Conservation (phyloP, 1,140 invertebrate species). For the Drosophila funebris region DNA sequence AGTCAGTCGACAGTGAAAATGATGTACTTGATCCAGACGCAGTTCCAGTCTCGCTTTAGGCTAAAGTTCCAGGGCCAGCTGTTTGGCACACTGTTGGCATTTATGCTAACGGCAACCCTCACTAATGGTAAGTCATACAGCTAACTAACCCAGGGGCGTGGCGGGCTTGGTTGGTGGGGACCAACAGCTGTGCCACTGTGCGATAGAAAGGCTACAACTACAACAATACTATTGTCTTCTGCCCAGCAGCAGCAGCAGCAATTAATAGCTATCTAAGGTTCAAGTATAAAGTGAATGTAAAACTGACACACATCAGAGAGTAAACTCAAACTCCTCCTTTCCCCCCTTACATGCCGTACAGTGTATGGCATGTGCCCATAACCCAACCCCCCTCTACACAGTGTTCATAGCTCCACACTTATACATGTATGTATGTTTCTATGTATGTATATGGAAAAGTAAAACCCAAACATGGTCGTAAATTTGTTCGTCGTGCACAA, state of each 20-base stretch:
- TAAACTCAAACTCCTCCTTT: not conserved
- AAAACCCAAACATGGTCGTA: slow-evolving; percentile 64
- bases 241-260: slow-evolving; percentile 56
- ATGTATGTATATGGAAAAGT: slow-evolving; percentile 28
- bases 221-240: slow-evolving; percentile 19
- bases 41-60: slow-evolving; percentile 16
- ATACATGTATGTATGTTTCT: no score
- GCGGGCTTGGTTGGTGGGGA: slow-evolving; percentile 18
- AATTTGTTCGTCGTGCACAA: slow-evolving; percentile 79
- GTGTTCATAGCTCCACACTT: not conserved
- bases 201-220: slow-evolving; percentile 65
- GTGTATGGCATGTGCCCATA: slow-evolving; percentile 28
- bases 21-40: slow-evolving; percentile 36
- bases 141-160: not conserved
- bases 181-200: slow-evolving; percentile 59
- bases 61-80: slow-evolving; percentile 59
- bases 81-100: slow-evolving; percentile 69
- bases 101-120: slow-evolving; percentile 61
- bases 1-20: slow-evolving; percentile 54
- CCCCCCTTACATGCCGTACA: not conserved
- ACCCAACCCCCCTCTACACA: not conserved
- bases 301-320: slow-evolving; percentile 68
- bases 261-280: slow-evolving; percentile 75
- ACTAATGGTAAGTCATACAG: slow-evolving; percentile 67
- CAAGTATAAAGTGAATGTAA: slow-evolving; percentile 76